Evolutionary conservation across 2,113 vertebrate genomes (phyloP).

Genomic region (Leptosomus discolor): DNA sequence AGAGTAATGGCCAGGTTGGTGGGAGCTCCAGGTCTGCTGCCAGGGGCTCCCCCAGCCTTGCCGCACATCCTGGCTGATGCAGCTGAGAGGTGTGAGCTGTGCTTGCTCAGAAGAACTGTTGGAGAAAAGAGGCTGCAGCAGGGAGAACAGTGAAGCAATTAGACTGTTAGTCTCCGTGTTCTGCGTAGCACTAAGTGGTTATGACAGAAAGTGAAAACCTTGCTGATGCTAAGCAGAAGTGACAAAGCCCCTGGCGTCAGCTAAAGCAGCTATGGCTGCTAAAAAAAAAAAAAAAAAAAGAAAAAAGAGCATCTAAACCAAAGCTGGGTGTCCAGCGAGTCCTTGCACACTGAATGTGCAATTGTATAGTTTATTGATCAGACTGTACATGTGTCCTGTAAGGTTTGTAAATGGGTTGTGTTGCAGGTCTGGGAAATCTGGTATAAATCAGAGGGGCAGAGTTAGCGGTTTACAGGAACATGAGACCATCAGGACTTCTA

Average conservation of each 20-base stretch:
- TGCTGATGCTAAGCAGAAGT: slow-evolving; percentile 47
- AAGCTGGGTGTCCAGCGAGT: not conserved
- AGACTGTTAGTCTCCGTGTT: not conserved
- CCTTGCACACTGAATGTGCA: not conserved
- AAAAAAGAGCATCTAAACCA: not conserved
- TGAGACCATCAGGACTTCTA: not conserved
- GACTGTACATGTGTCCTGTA: not conserved
- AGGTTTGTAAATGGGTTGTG: not conserved
- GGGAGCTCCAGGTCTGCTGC: not conserved
- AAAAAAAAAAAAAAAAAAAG: not conserved
- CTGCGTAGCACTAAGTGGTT: slow-evolving; percentile 5
- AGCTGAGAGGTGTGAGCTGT: not conserved
- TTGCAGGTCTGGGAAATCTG: not conserved
- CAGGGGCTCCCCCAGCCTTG: not conserved
- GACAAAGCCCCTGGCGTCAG: slow-evolving; percentile 23
- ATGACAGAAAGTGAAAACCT: not conserved
- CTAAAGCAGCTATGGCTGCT: slow-evolving; percentile 27
- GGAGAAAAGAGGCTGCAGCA: not conserved
- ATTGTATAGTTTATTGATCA: not conserved
- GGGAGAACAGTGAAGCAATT: not conserved
- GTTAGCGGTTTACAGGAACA: not conserved
- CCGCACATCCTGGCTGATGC: not conserved
- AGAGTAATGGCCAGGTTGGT: not conserved
- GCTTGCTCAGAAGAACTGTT: not conserved
- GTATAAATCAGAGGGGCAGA: not conserved